Base-by-base conservation (phyloP, 1,140 invertebrate genomes). In the Drosophila saltans region DNA sequence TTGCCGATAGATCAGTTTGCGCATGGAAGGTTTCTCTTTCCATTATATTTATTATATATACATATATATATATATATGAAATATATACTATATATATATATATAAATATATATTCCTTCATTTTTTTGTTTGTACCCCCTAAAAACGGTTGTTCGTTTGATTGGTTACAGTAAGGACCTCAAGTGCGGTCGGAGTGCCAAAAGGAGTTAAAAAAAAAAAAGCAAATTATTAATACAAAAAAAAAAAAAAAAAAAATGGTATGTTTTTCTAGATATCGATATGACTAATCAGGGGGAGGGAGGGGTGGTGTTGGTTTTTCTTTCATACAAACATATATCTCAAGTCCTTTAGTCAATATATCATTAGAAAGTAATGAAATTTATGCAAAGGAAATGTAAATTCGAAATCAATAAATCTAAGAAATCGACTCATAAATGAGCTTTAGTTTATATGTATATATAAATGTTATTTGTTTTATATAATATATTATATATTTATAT, bases 1-100 rank as follows among this genome's bases (percentile, higher is more conserved):
- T 88, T 88, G 77, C 84, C 83, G 70, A 88, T 88, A 83, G 84
- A 88, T 88, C 83, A 88, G 84, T 88, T 88, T 88, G 83, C 83
- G 83, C 80, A 77, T 83, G 77, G 83, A 88, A 89, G 84, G 80
- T 68, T 77, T 86, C 76, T 74, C 76, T 78, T 86, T 86, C 72
- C 69, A 63, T 45, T 28, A 41, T 57, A 71, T 61, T 28, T 52
- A 64, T 58, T 75, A 39, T 41, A 36, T 36, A 36, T 36, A 36
- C 33, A 5, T 36, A 36, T n/a, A 62, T 58, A 63, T 36, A 69
- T 33, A 68, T 56, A 45, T 24, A 48, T 30, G 52, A 45, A 60
- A 16, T 60, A 59, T 52, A 52, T 11, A 21, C 6, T 10, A 57
- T 71, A 45, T 48, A 40, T 40, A 26, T 43, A 64, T 10, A 55